phyloP scores from a whole-genome alignment of 2,888 invertebrate genomes.

The Liodrosophila aerea region DNA sequence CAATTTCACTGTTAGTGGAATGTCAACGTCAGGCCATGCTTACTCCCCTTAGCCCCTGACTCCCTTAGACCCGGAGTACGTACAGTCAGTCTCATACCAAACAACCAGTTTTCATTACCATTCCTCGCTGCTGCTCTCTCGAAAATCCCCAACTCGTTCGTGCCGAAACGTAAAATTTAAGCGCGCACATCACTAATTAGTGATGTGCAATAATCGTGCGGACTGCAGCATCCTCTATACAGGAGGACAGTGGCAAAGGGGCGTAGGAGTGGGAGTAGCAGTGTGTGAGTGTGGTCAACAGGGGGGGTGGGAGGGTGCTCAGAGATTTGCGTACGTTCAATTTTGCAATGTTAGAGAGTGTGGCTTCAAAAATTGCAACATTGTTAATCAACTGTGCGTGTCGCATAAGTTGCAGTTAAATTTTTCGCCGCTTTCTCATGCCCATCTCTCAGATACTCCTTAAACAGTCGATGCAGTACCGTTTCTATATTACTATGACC shows the following conservation, averaged over 20 bases:
- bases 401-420: constrained; percentile 59
- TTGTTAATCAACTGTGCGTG: constrained; percentile 73
- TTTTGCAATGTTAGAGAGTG: constrained; percentile 17
- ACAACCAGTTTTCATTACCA: not conserved
- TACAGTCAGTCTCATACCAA: too few relatives aligned
- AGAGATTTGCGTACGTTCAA: constrained; percentile 32
- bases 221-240: constrained; percentile 11
- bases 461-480: too few relatives aligned
- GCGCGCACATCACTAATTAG: constrained; percentile 71
- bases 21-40: constrained; percentile 66
- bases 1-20: constrained; percentile 75
- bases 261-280: not conserved
- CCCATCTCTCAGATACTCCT: too few relatives aligned
- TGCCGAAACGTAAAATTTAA: constrained; percentile 58
- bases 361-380: constrained; percentile 62
- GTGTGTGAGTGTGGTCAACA: not conserved
- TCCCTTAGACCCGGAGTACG: too few relatives aligned
- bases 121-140: constrained; percentile 3
- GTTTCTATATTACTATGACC: too few relatives aligned
- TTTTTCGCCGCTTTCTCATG: too few relatives aligned
- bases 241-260: too few relatives aligned
- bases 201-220: constrained; percentile 74
- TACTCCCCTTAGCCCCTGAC: not conserved
- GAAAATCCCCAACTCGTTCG: constrained; percentile 19
- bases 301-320: constrained; percentile 6